Conservation (phyloP, 1,140 invertebrate genomes). For the Lanistes nyassanus region DNA sequence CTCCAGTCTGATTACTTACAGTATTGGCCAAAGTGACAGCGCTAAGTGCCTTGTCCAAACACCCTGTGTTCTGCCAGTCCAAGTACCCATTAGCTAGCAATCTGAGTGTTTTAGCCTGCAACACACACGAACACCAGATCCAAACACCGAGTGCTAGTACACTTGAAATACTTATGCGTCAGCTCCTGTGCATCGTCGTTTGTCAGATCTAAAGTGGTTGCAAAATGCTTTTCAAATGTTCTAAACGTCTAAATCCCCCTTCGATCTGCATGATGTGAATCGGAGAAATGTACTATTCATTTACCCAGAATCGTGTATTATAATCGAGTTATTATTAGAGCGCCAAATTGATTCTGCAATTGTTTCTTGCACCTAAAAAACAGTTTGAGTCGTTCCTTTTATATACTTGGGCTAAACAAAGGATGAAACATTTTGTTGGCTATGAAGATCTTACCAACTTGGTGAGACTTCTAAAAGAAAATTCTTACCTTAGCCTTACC, state of each 20-base stretch:
- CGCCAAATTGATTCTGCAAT: no score
- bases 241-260: background rate
- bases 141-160: background rate
- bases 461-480: background rate
- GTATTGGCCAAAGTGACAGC: slow-evolving; percentile 55
- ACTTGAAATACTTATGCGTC: background rate
- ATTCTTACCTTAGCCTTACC: slow-evolving; percentile 46
- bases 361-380: no score
- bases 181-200: background rate
- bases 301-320: no score
- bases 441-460: no score
- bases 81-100: slow-evolving; percentile 54
- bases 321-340: no score
- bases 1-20: slow-evolving; percentile 32
- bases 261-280: background rate
- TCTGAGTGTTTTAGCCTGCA: slow-evolving; percentile 53
- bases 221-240: background rate
- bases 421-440: slow-evolving; percentile 5
- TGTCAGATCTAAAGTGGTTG: background rate
- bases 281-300: background rate
- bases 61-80: slow-evolving; percentile 45
- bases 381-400: no score
- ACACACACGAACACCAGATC: background rate
- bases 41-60: slow-evolving; percentile 55
- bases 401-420: background rate